Percentiles rank a stretch among this genome's conserved stretches.
phyloP scores from a whole-genome alignment of 1,140 invertebrate genomes.

The Drosophila miranda region DNA sequence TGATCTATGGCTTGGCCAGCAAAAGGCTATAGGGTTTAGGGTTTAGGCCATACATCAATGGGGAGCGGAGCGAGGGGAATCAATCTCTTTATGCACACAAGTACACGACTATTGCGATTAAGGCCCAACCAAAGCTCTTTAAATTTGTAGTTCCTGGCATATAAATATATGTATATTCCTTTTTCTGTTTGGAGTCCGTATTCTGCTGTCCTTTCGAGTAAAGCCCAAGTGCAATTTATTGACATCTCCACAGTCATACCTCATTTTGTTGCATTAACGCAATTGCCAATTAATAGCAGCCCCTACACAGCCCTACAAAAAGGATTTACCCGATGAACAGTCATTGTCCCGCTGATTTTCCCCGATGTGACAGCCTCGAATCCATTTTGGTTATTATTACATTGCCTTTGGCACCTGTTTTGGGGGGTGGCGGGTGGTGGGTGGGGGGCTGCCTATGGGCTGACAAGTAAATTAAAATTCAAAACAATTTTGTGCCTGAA shows the following conservation, averaged over 20 bases:
- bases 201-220: slow-evolving; percentile 23
- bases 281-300: slow-evolving; percentile 66
- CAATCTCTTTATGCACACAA: background rate
- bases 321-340: slow-evolving; percentile 25
- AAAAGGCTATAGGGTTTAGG: background rate
- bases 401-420: slow-evolving; percentile 38
- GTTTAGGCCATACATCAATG: slow-evolving; percentile 13
- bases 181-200: no score
- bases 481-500: slow-evolving; percentile 72
- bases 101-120: background rate
- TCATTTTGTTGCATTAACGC: slow-evolving; percentile 40
- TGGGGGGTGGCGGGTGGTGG: background rate
- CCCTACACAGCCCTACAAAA: slow-evolving; percentile 5
- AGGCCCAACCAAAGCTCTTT: no score
- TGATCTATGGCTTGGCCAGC: background rate
- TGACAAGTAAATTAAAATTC: slow-evolving; percentile 78
- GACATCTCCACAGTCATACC: background rate
- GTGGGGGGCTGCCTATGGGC: background rate
- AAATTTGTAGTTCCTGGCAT: no score
- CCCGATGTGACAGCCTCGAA: slow-evolving; percentile 43
- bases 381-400: slow-evolving; percentile 47
- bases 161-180: background rate
- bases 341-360: slow-evolving; percentile 33
- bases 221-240: slow-evolving; percentile 49
- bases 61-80: background rate